Evolutionary conservation across 1,140 invertebrate species (phyloP), one percentile per base, ranked within the genome.

Genomic region (Apocrypta bakeri): DNA sequence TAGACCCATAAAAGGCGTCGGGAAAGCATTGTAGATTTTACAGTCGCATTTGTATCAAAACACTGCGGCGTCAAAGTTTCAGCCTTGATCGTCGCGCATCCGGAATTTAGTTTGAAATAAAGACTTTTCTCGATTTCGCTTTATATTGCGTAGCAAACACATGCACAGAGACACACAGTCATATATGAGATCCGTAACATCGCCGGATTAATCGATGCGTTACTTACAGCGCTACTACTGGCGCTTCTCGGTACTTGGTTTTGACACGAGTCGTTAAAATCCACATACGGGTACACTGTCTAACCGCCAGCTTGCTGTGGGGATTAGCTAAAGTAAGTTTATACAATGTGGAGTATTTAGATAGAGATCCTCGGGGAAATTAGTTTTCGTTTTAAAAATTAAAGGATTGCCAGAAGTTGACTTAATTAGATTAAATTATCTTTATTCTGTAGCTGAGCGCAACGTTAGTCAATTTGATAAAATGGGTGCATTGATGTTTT

Each of bases 241-340:
- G 2, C 63, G 63, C 25, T 66, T 17, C 63, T 56, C 48, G 48
- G 48, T n/a, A 56, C 21, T 56, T 56, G 48, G 63, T 66, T 66
- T 66, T 66, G 63, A 66, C 63, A 29, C 24, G 63, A 66, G 63
- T 66, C 25, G 63, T 66, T 66, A 66, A 66, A 66, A 66, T 66
- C 17, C 21, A 21, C 17, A n/a, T 56, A 29, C 63, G 25, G 25
- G 63, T 17, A 29, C 63, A 66, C 27, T 66, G 63, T 66, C 63
- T 29, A 29, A 27, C 63, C 63, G 25, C 63, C 24, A 66, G 63
- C 14, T 27, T 66, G 6, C 25, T 66, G 27, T 29, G 63, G 63
- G 24, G 9, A 66, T 66, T 66, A 66, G 24, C 24, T 25, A 56
- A 56, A 56, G 48, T 56, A 56, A 56, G 48, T 56, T 56, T n/a